These are phyloP conservation scores for Hipposideros larvatus DNA, from an alignment of 2,797 vertebrate genomes.

Conservation along the genomic window DNA sequence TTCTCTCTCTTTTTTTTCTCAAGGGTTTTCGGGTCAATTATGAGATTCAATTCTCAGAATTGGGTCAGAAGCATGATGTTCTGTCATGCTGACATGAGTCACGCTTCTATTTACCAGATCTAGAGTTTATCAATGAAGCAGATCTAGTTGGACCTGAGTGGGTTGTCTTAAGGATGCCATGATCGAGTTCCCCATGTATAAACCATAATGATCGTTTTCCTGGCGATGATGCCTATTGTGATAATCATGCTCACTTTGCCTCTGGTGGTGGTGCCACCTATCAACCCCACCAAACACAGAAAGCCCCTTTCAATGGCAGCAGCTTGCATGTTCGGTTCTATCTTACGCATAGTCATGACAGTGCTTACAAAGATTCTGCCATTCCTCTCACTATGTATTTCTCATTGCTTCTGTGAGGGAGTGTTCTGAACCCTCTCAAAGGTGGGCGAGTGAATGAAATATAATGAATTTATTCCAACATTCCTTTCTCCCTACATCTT, in stretches of 20 bases:
- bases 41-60: neutral
- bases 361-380: neutral
- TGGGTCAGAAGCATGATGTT: neutral
- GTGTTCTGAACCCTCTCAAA: neutral
- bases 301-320: neutral
- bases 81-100: neutral
- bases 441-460: neutral
- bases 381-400: neutral
- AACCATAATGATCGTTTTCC: neutral
- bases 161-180: neutral
- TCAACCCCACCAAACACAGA: neutral
- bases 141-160: neutral
- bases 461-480: neutral
- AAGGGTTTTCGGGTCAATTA: neutral
- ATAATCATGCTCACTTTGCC: neutral
- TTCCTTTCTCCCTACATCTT: neutral
- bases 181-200: neutral
- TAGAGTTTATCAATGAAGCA: neutral
- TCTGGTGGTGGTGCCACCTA: neutral
- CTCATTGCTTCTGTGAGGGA: neutral
- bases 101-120: neutral
- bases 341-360: no score
- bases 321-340: neutral
- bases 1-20: neutral
- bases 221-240: neutral